Percentiles rank a stretch among this genome's conserved stretches.
These are phyloP conservation scores for Sinocyclocheilus maitianheensis DNA, from an alignment of 2,113 vertebrate genomes.

Conservation along the genomic window DNA sequence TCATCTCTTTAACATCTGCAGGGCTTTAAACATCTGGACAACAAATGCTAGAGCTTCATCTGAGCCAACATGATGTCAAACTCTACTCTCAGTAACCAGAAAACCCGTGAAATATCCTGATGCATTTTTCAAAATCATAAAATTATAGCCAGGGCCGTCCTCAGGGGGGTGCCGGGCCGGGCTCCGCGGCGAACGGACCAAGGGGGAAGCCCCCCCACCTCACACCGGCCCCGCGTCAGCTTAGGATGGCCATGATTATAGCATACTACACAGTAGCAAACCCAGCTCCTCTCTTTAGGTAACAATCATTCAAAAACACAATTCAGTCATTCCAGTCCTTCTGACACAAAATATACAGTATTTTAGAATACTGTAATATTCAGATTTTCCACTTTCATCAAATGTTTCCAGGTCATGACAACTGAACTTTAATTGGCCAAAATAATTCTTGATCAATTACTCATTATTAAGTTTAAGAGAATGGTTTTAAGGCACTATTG, in stretches of 20 bases:
- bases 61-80: background rate
- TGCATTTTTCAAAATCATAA: background rate
- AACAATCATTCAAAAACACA: background rate
- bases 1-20: background rate
- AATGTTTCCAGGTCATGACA: background rate
- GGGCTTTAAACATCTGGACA: constrained; percentile 13
- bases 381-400: background rate
- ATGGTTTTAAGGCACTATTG: background rate
- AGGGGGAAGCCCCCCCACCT: no score
- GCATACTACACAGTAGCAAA: background rate
- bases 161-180: no score
- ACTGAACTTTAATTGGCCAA: no score
- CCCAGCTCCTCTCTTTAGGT: background rate
- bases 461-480: background rate
- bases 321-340: background rate
- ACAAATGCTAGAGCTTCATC: background rate
- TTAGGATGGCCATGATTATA: no score
- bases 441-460: no score
- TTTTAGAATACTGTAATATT: no score
- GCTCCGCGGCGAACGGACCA: no score
- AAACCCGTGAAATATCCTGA: background rate
- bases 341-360: background rate
- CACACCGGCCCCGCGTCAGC: no score
- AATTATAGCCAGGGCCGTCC: background rate
- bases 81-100: background rate